Percentiles rank a stretch among this genome's conserved stretches.
Conservation (phyloP, 2,113 vertebrate species). For the Phocoena sinus region DNA sequence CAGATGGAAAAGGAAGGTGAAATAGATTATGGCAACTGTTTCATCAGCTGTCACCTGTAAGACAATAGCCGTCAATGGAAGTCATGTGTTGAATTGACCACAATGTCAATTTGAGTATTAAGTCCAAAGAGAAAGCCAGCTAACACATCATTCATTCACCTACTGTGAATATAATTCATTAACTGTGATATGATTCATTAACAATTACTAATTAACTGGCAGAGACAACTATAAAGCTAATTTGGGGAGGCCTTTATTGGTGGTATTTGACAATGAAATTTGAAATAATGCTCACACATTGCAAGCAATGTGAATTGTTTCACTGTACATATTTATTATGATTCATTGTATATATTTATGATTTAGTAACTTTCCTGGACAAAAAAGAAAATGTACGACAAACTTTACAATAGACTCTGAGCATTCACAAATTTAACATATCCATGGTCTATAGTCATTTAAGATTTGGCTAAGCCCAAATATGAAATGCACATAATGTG, state of each 20-base stretch:
- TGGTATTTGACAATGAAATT: conserved; percentile 35
- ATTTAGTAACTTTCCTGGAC: background rate
- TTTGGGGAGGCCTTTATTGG: conserved; percentile 21
- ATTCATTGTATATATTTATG: background rate
- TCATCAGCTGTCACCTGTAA: conserved; percentile 60
- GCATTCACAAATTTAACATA: background rate
- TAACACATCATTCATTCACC: conserved; percentile 34
- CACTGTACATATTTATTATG: background rate
- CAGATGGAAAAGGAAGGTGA: conserved; percentile 54
- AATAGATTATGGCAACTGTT: conserved; percentile 50
- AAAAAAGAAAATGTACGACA: background rate
- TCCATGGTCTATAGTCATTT: background rate
- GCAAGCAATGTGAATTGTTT: background rate
- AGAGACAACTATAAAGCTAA: conserved; percentile 49
- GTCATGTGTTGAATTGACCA: conserved; percentile 50
- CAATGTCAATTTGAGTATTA: conserved; percentile 61
- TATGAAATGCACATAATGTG: background rate
- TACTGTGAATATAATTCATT: conserved; percentile 42
- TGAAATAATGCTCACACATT: conserved; percentile 31
- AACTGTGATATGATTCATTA: conserved; percentile 49
- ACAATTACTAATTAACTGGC: conserved; percentile 53
- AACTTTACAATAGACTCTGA: background rate
- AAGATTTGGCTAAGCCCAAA: background rate
- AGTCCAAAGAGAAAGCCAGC: conserved; percentile 34
- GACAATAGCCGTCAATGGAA: conserved; percentile 55